phyloP scores from a whole-genome alignment of 35 echinoderm and acorn worm genomes.

The Holothuria glaberrima region DNA sequence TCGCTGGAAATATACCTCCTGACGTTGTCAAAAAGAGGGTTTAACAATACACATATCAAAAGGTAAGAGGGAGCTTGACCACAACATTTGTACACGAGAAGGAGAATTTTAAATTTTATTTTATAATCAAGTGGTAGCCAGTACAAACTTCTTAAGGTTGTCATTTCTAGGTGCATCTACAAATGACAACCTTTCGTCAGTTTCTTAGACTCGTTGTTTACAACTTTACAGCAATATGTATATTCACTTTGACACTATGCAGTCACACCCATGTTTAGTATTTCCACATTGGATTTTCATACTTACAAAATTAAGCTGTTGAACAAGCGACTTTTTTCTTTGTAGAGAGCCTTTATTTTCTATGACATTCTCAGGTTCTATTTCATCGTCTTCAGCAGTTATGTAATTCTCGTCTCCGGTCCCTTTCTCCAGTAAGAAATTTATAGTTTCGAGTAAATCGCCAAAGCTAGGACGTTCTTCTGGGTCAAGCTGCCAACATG shows the following conservation, averaged over 20 bases:
- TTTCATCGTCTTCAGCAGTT: slow-evolving; percentile 4
- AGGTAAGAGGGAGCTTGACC: too few relatives aligned
- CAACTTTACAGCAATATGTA: too few relatives aligned
- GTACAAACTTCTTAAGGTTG: too few relatives aligned
- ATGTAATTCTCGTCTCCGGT: slow-evolving; percentile 40
- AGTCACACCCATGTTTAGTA: neutral
- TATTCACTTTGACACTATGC: neutral
- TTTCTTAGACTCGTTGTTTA: too few relatives aligned
- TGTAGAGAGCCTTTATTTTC: neutral
- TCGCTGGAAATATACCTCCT: too few relatives aligned
- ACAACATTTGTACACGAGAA: too few relatives aligned
- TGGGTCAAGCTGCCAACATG: slow-evolving; percentile 38
- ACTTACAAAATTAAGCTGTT: slow-evolving; percentile 13
- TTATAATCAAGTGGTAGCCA: too few relatives aligned
- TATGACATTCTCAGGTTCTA: neutral
- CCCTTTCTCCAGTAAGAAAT: slow-evolving; percentile 27
- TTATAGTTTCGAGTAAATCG: slow-evolving; percentile 8
- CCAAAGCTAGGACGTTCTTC: slow-evolving; percentile 17
- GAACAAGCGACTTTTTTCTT: neutral
- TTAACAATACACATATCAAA: too few relatives aligned
- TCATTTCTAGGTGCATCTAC: too few relatives aligned
- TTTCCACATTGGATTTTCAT: neutral
- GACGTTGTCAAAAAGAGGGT: too few relatives aligned
- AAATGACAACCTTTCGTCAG: too few relatives aligned
- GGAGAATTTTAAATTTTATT: too few relatives aligned